Base-by-base conservation (phyloP, 2,888 invertebrate genomes). In the Selenia dentaria region DNA sequence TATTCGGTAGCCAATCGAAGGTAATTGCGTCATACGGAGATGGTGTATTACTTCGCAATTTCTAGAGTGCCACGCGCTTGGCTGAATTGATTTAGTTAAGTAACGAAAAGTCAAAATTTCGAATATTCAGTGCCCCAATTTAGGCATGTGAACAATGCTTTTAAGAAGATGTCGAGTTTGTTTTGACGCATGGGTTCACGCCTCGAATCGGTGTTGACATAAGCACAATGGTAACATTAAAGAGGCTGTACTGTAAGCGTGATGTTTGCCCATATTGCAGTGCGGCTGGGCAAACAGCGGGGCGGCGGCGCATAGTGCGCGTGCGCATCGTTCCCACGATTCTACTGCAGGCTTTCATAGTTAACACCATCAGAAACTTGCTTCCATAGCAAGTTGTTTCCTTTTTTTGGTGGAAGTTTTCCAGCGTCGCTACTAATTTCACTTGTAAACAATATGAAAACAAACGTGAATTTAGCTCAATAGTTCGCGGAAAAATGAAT, bases 201-300 rank as follows among this genome's bases (percentile, higher is more conserved):
- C 33, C 33, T 31, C 28, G 35, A 29, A 32, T 24, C 16, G 11
- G 25, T 40, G 36, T 49, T 43, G 28, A 37, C 53, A 55, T 56
- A 47, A 51, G 49, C 52, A 60, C 66, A 63, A 70, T 64, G 51
- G 70, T 71, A 74, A 72, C 71, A 70, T 73, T 77, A 70, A 67
- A 69, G 55, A 50, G 59, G 54, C 68, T 65, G n/a, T n/a, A 64
- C 66, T 16, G 16, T 16, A 67, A 61, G 60, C 59, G 64, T 58
- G 61, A 57, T 77, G 71, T 81, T 78, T 80, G 73, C 61, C 67
- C 73, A 70, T 70, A 69, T 56, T 59, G 59, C 35, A 20, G 53
- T 55, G 63, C 60, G 57, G 59, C 53, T 59, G 59, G 53, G 52
- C 62, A 67, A 69, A 71, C 64, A 73, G 36, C 37, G 31, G 18